A percentile compares a stretch with the other conserved stretches of the same genome.
These are phyloP conservation scores for Daphoenositta chrysoptera DNA, from an alignment of 2,113 vertebrate genomes.

Conservation along the genomic window DNA sequence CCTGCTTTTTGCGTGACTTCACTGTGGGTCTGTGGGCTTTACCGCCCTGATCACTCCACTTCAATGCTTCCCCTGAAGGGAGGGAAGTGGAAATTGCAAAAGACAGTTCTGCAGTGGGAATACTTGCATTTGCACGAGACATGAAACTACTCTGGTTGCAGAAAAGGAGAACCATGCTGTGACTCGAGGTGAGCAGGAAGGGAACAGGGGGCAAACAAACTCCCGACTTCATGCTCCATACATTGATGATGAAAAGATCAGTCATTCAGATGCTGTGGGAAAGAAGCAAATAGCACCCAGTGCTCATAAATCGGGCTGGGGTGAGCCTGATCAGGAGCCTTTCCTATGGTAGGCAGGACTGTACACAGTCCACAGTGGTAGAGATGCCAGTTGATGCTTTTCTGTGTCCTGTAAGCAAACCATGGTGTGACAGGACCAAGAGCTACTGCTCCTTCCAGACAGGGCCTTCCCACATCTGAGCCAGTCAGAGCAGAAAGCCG, in stretches of 20 bases:
- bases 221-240: background rate
- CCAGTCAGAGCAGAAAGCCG: background rate
- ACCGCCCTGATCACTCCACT: background rate
- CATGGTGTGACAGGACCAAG: background rate
- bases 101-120: background rate
- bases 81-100: slow-evolving; percentile 18
- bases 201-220: background rate
- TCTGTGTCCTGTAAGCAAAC: background rate
- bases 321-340: background rate
- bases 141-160: background rate
- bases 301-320: background rate
- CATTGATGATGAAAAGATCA: background rate
- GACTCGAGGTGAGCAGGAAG: background rate
- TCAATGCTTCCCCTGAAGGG: background rate
- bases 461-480: background rate
- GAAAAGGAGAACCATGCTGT: background rate
- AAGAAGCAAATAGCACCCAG: background rate
- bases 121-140: background rate
- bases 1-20: background rate
- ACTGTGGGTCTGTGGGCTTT: background rate
- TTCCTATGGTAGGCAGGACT: background rate
- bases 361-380: background rate
- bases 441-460: background rate
- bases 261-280: background rate
- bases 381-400: background rate